A percentile compares a stretch with the other conserved stretches of the same genome.
phyloP scores from a whole-genome alignment of 1,140 invertebrate species.

The Trialeurodes vaporariorum region DNA sequence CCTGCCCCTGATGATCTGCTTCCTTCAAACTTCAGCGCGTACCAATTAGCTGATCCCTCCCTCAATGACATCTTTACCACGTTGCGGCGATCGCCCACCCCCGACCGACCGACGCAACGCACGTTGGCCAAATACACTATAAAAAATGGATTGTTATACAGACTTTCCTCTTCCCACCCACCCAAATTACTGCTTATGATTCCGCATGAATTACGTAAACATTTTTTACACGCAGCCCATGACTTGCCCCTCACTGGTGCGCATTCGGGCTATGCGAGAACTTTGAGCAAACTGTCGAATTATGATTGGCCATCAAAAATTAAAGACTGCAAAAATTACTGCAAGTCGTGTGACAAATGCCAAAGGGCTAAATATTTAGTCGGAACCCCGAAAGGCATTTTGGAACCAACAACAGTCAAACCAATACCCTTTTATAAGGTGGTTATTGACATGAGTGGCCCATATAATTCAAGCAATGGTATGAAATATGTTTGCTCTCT shows the following conservation, averaged over 20 bases:
- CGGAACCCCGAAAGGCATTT: not conserved
- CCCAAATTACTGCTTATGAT: not conserved
- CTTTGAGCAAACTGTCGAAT: not conserved
- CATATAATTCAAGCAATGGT: not conserved
- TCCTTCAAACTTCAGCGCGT: not conserved
- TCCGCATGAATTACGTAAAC: not conserved
- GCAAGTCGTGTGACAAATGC: not conserved
- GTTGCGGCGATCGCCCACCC: not conserved
- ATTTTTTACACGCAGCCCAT: not conserved
- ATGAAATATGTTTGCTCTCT: not conserved
- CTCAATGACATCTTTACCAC: not conserved
- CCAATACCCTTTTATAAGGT: not conserved
- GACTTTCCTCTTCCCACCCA: not conserved
- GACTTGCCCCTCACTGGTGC: not conserved
- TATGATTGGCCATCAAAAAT: not conserved
- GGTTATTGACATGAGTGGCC: not conserved
- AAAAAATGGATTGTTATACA: not conserved
- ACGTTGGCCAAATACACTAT: not conserved
- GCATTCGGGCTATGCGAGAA: not conserved
- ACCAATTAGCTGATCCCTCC: not conserved
- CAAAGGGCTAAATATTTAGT: not conserved
- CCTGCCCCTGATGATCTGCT: not conserved
- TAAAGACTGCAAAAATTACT: not conserved
- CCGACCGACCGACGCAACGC: not conserved
- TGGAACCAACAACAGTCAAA: not conserved